Evolutionary conservation across 2,797 vertebrate species (phyloP).

Genomic region (Pampus argenteus): DNA sequence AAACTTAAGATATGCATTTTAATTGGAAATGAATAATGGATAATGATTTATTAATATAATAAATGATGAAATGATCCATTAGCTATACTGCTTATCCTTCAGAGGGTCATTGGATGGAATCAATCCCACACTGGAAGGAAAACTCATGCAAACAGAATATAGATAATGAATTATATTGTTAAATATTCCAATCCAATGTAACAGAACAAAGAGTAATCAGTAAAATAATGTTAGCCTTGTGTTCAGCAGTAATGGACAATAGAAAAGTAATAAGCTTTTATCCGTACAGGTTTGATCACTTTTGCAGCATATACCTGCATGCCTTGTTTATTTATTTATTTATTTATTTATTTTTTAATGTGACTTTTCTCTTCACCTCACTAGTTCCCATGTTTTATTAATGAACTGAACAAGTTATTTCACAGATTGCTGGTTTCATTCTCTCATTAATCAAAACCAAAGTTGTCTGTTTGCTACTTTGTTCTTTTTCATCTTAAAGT

Average conservation of each 20-base stretch:
- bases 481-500: slow-evolving; percentile 59
- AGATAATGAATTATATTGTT: not conserved
- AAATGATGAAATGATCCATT: no score
- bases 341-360: slow-evolving; percentile 47
- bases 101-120: no score
- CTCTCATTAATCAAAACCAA: slow-evolving; percentile 69
- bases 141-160: no score
- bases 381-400: slow-evolving; percentile 68
- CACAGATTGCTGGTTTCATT: slow-evolving; percentile 68
- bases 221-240: not conserved
- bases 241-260: slow-evolving; percentile 25
- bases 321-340: no score
- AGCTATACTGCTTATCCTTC: no score
- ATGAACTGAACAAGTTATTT: slow-evolving; percentile 66
- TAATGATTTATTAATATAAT: no score
- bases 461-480: slow-evolving; percentile 50
- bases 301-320: slow-evolving; percentile 20
- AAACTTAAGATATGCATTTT: no score
- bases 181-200: slow-evolving; percentile 7
- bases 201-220: not conserved
- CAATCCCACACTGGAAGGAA: no score
- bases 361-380: slow-evolving; percentile 50
- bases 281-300: slow-evolving; percentile 24
- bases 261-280: slow-evolving; percentile 31
- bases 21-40: no score